Conservation (phyloP, 30 jellyfish, hydroid and myxozoan genomes). For the Hydractinia echinata region DNA sequence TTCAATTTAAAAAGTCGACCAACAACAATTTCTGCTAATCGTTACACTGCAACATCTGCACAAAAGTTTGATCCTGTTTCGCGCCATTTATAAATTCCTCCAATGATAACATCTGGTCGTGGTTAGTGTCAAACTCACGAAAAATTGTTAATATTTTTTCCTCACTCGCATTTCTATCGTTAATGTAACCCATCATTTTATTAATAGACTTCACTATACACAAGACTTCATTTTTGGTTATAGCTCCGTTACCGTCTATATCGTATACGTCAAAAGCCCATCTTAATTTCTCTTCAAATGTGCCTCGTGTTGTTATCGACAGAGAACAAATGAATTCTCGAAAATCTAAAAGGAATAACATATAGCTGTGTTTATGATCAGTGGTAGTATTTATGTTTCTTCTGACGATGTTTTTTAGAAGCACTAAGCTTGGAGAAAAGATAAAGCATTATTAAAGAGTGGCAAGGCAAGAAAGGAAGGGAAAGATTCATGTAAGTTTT, state of each 20-base stretch:
- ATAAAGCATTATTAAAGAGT: no score
- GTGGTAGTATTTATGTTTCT: no score
- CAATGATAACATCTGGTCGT: conserved; percentile 69
- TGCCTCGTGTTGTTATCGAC: conserved; percentile 91
- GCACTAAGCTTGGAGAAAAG: no score
- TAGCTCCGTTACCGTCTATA: conserved; percentile 86
- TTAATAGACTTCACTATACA: conserved; percentile 72
- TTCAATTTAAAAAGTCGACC: no score
- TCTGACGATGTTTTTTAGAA: no score
- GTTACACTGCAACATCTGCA: conserved; percentile 66
- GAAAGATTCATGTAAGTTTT: no score
- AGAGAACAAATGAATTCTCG: conserved; percentile 86
- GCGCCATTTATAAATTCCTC: conserved; percentile 91
- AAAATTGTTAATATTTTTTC: conserved; percentile 56
- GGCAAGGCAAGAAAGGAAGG: no score
- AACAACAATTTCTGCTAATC: neutral
- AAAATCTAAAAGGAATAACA: conserved; percentile 43
- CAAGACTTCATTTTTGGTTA: conserved; percentile 59
- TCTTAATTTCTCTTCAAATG: conserved; percentile 65
- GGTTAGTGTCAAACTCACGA: conserved; percentile 62
- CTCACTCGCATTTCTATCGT: conserved; percentile 58
- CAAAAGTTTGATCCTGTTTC: conserved; percentile 67
- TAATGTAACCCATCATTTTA: conserved; percentile 72
- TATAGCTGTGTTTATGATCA: no score
- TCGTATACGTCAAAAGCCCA: conserved; percentile 93